Base-by-base conservation (phyloP, 1,140 invertebrate species). In the Lepidurus couesii region DNA sequence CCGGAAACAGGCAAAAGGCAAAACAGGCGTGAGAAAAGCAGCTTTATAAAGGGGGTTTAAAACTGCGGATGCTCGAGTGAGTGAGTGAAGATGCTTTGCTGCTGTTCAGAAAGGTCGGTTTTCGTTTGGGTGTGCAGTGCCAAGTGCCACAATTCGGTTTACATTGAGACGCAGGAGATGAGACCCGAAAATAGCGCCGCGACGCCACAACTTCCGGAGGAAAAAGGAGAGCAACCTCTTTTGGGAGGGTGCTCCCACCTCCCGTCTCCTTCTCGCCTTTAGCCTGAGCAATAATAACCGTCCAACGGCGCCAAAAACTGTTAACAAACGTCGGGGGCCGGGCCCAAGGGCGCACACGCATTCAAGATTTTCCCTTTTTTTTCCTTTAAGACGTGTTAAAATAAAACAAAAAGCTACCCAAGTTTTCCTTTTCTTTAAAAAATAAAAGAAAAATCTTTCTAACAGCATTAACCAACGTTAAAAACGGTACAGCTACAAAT, bases 131-230 rank as follows among this genome's bases (percentile, higher is more conserved):
- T 65, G 53, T 65, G 16, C 16, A 21, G 53, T 65, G 53, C 53
- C 53, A 65, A 65, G 53, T 65, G 53, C 53, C 53, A 65, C 53
- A 65, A 65, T 65, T 65, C 53, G 53, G 53, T 65, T 65, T 65
- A 65, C 53, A 65, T 65, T 65, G 53, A 65, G 53, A 65, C 53
- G 53, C 53, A 65, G 53, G 53, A 65, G 53, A 65, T 65, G 53
- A 9, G 53, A 65, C 53, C 53, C 53, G 53, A 65, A 65, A 65
- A 65, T 65, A 65, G 53, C 53, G 53, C 53, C 53, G 53, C 53
- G 53, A 65, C 53, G 53, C 53, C 53, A 65, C 53, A 65, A 65
- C 53, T 65, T 65, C 53, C 53, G 53, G 53, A 65, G 53, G 53
- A 65, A 65, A 65, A 65, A 65, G 53, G n/a, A 16, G 53, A 7